Conservation (phyloP, 2,888 invertebrate species). For the Chironomus riparius region DNA sequence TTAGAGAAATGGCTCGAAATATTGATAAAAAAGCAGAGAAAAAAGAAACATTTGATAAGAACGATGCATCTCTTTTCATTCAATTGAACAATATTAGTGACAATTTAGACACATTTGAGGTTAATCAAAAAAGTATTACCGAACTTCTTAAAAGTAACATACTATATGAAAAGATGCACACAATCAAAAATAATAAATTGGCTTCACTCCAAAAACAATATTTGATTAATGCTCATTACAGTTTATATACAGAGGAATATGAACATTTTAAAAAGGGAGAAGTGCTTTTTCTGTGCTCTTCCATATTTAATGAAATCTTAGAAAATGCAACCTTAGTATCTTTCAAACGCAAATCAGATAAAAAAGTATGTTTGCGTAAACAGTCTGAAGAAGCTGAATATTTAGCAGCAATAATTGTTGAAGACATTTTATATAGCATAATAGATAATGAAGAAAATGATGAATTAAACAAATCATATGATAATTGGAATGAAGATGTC, state of each 20-base stretch:
- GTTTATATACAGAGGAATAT: conserved; percentile 36
- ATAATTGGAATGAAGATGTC: no score
- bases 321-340: neutral
- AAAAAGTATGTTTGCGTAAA: neutral
- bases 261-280: conserved; percentile 25
- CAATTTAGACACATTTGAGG: neutral
- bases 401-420: conserved; percentile 7
- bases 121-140: conserved; percentile 33
- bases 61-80: conserved; percentile 28
- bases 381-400: neutral
- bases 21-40: conserved; percentile 47
- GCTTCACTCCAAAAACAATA: conserved; percentile 39
- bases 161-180: conserved; percentile 41
- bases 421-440: neutral
- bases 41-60: conserved; percentile 35
- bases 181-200: conserved; percentile 39
- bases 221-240: conserved; percentile 40
- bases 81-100: conserved; percentile 5
- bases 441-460: neutral
- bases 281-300: neutral
- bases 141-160: conserved; percentile 41
- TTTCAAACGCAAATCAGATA: neutral
- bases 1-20: conserved; percentile 47
- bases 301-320: conserved; percentile 5
- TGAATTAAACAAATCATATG: neutral